Conservation (phyloP, 2,113 vertebrate species). For the Typhlomys cinereus region DNA sequence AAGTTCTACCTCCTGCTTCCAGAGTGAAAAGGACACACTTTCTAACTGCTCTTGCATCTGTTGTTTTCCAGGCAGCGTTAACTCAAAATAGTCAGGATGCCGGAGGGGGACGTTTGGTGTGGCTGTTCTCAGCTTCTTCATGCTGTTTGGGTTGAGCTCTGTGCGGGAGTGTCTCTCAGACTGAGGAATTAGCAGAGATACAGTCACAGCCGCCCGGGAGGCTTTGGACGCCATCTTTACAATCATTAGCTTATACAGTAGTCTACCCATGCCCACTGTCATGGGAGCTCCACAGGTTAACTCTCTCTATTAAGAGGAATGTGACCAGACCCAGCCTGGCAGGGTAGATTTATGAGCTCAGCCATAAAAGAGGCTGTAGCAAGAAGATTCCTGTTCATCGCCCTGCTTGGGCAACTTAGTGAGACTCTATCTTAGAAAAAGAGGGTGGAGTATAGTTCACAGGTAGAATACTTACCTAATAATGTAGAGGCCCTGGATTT, state of each 20-base stretch:
- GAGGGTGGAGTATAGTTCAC: not conserved
- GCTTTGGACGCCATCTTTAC: not conserved
- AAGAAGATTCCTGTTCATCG: not conserved
- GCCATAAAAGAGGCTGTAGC: not conserved
- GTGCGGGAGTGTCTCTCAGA: not conserved
- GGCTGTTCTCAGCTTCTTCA: not conserved
- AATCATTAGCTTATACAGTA: not conserved
- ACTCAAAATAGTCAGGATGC: not conserved
- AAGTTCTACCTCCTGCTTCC: not conserved
- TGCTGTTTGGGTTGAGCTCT: not conserved
- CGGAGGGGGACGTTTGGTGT: not conserved
- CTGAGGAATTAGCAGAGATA: not conserved
- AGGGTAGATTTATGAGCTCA: not conserved
- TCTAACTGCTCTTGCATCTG: not conserved
- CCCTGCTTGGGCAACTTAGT: not conserved
- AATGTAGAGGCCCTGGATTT: not conserved
- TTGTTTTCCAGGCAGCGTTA: not conserved
- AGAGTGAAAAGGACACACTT: not conserved
- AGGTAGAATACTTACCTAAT: not conserved
- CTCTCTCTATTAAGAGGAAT: constrained; percentile 16
- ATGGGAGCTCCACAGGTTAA: not conserved
- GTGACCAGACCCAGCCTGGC: not conserved
- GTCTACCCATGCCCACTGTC: not conserved
- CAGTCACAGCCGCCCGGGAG: not conserved
- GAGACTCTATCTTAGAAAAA: not conserved